Base-by-base conservation (phyloP, 2,888 invertebrate species). In the Ormyrus rosae region DNA sequence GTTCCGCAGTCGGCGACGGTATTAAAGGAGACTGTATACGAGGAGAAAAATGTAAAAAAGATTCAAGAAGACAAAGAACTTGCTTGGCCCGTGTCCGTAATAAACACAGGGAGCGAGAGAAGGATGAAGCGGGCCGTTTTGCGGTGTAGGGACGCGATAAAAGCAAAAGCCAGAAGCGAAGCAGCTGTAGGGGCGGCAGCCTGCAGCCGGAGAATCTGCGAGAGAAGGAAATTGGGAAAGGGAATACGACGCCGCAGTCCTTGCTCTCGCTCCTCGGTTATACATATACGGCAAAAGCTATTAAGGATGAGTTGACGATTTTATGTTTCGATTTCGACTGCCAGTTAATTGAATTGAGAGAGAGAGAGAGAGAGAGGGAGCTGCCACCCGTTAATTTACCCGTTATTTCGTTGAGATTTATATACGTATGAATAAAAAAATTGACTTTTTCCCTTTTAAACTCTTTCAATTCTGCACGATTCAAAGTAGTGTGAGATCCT, bases 231-330 rank as follows among this genome's bases (percentile, higher is more conserved):
- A 60, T 60, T 34, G 60, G 19, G 19, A 19, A 19, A 19, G 19
- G 19, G 19, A 19, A 19, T 19, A 19, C 19, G 19, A 19, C 19
- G 19, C 19, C 19, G 19, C 19, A 19, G 19, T 19, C 19, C 19
- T 19, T 19, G 19, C 19, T 19, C 19, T 19, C 19, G 19, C 19
- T 19, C 2, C 19, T 19, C 19, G 19, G 19, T 19, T 19, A 19
- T 19, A 19, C 19, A 19, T 19, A 19, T 19, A 19, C 19, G 19
- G 19, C 1, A 19, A 19, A 19, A 19, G 19, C 19, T 71, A 60
- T 71, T 78, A 71, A 56, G 71, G 71, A 71, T 78, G 77, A 78
- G 71, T 65, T 78, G 58, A 71, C 70, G 71, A 71, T 78, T 70
- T 78, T 71, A 58, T 65, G 77, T 71, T 78, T 71, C 70, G 77